Conservation (phyloP, 2,113 vertebrate genomes). For the Anguilla japonica region DNA sequence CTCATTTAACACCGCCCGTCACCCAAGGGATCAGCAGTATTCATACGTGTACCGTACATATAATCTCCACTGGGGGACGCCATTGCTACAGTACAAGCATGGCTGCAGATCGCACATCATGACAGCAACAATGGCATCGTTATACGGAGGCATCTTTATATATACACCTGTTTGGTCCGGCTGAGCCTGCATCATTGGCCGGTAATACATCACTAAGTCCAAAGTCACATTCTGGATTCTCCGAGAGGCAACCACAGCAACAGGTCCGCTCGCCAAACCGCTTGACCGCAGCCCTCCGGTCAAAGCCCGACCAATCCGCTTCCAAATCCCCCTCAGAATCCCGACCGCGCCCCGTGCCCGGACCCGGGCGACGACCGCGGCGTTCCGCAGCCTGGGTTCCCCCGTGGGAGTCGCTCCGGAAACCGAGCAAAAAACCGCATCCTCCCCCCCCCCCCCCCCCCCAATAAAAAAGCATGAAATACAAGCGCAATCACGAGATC, state of each 20-base stretch:
- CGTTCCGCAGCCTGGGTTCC: no score
- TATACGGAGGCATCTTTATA: not conserved
- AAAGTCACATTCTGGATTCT: slow-evolving; percentile 64
- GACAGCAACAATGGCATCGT: not conserved
- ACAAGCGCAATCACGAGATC: no score
- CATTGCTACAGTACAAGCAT: not conserved
- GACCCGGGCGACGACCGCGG: no score
- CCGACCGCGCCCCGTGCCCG: no score
- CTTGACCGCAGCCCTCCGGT: no score
- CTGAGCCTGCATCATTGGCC: not conserved
- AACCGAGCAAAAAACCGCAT: no score
- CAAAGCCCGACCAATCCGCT: not conserved
- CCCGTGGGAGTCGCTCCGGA: no score
- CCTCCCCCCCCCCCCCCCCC: no score
- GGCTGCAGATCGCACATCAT: not conserved
- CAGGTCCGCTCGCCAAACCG: not conserved
- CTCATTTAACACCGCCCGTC: not conserved
- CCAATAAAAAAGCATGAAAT: no score
- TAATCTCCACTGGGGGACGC: not conserved
- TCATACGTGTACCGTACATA: not conserved
- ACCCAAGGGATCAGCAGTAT: not conserved
- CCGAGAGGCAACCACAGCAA: not conserved
- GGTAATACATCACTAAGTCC: slow-evolving; percentile 59
- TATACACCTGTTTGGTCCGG: not conserved
- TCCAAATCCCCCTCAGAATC: not conserved